These are phyloP conservation scores for Brachionus calyciflorus DNA, from an alignment of 1,140 invertebrate species.

Conservation along the genomic window DNA sequence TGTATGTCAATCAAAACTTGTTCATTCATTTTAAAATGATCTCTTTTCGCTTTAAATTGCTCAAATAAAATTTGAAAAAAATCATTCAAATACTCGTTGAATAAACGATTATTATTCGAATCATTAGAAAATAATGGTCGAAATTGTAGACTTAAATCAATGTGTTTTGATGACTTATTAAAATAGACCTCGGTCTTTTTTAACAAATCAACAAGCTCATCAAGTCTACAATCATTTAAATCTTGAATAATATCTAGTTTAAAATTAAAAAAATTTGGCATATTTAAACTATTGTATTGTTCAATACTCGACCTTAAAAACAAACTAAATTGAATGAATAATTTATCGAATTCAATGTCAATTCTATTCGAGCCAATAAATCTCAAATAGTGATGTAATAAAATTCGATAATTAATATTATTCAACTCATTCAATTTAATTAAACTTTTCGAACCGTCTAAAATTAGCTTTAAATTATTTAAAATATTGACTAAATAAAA, in stretches of 20 bases:
- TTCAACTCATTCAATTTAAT: not conserved
- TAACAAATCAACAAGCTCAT: not conserved
- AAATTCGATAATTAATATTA: not conserved
- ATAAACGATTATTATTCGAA: not conserved
- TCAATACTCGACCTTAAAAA: not conserved
- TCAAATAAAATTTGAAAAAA: conserved; percentile 42
- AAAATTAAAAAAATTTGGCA: conserved; percentile 1
- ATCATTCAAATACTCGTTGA: conserved; percentile 15
- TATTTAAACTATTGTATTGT: not conserved
- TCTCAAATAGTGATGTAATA: conserved; percentile 32
- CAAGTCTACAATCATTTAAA: not conserved
- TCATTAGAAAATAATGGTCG: not conserved
- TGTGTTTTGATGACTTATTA: not conserved
- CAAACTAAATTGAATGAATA: not conserved
- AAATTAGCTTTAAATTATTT: not conserved
- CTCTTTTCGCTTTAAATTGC: conserved; percentile 42
- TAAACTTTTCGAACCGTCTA: not conserved
- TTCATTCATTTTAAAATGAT: conserved; percentile 44
- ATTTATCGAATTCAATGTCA: not conserved
- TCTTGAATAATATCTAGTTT: not conserved
- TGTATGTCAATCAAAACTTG: conserved; percentile 26
- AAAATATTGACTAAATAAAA: conserved; percentile 11
- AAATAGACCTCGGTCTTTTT: not conserved
- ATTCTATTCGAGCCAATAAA: not conserved
- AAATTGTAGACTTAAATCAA: not conserved